These are phyloP conservation scores for Cichladusa arquata DNA, from an alignment of 2,113 vertebrate genomes.

Conservation along the genomic window DNA sequence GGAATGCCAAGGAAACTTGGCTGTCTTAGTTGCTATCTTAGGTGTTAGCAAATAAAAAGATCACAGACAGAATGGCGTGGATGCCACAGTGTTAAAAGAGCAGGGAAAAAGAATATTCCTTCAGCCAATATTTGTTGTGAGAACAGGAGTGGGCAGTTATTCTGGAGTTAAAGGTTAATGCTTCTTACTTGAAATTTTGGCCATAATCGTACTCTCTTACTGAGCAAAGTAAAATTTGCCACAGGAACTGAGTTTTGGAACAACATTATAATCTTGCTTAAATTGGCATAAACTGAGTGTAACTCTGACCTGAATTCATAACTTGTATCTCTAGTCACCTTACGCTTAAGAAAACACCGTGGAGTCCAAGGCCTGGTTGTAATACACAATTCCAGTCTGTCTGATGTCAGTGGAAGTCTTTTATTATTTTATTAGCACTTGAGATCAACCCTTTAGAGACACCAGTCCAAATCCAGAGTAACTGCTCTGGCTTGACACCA, in stretches of 20 bases:
- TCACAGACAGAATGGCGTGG: neutral
- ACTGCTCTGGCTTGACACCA: slow-evolving; percentile 1
- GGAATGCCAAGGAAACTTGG: neutral
- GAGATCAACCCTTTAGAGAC: neutral
- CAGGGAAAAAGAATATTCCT: neutral
- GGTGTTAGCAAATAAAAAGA: neutral
- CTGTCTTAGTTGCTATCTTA: neutral
- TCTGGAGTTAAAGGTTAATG: neutral
- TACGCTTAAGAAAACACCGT: neutral
- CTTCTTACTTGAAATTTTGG: neutral
- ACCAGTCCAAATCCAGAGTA: neutral
- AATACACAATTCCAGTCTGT: neutral
- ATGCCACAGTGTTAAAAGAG: neutral
- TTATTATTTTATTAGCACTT: slow-evolving; percentile 26
- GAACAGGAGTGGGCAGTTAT: neutral
- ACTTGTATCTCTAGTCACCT: neutral
- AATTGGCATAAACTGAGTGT: neutral
- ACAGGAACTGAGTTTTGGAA: neutral
- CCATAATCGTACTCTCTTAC: neutral
- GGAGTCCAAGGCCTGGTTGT: neutral
- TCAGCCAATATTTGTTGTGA: neutral
- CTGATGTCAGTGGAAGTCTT: slow-evolving; percentile 17
- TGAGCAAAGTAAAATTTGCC: neutral
- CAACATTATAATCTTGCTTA: neutral
- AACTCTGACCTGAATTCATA: neutral